Conservation (phyloP, 1,140 invertebrate species). For the Chironomus tepperi region DNA sequence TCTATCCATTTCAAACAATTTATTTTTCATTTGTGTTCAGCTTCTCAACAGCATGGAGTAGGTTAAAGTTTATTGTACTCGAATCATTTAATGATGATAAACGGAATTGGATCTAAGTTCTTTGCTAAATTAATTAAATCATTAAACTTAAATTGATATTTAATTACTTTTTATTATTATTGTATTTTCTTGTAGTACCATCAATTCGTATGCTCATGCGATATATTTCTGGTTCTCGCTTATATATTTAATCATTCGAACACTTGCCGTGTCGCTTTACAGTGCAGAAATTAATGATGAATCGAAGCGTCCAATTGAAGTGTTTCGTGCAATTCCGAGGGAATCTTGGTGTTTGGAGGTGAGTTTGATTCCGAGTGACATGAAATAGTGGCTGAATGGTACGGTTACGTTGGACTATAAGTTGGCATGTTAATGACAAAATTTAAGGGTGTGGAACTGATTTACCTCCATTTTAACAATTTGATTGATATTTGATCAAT, state of each 20-base stretch:
- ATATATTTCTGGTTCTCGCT: constrained; percentile 55
- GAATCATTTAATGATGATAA: no score
- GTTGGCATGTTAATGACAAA: no score
- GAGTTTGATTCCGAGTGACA: constrained; percentile 26
- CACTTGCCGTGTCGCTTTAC: constrained; percentile 47
- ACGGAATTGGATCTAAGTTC: no score
- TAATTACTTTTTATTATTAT: constrained; percentile 15
- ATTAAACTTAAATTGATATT: neutral
- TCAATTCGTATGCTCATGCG: constrained; percentile 33
- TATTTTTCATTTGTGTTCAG: constrained; percentile 39
- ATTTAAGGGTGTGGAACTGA: no score
- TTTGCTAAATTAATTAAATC: neutral
- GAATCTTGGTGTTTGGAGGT: constrained; percentile 50
- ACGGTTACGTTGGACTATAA: no score
- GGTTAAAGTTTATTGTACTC: neutral
- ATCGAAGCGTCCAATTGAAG: constrained; percentile 45
- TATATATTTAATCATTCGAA: constrained; percentile 48
- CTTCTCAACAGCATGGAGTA: constrained; percentile 26
- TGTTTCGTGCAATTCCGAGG: constrained; percentile 47
- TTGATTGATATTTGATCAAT: no score
- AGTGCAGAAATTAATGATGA: constrained; percentile 54
- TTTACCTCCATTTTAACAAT: no score
- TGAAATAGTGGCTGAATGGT: no score
- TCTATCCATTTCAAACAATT: constrained; percentile 38
- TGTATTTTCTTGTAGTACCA: constrained; percentile 30